Percentiles rank a stretch among this genome's conserved stretches.
Evolutionary conservation across 2,113 vertebrate genomes (phyloP).

Genomic region (Gadus chalcogrammus): DNA sequence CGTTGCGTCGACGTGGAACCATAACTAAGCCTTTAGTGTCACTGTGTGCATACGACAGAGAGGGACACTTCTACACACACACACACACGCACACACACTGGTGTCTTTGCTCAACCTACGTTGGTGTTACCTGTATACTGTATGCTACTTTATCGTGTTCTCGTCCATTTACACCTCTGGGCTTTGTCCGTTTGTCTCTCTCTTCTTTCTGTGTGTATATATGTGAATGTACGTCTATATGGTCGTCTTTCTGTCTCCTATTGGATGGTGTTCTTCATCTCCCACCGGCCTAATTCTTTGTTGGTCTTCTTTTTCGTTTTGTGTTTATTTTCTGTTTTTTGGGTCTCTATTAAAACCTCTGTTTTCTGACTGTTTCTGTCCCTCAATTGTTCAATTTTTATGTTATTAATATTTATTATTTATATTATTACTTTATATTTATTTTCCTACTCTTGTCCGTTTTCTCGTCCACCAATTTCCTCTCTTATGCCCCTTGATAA

Average conservation of each 20-base stretch:
- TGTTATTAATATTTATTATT: neutral
- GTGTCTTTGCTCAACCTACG: conserved; percentile 36
- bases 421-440: neutral
- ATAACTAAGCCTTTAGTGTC: too few species aligned
- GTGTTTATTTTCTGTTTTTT: too few species aligned
- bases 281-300: neutral
- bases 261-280: neutral
- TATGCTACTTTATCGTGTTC: conserved; percentile 41
- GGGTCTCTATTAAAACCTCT: neutral
- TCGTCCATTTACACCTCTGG: conserved; percentile 58
- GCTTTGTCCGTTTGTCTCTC: conserved; percentile 48
- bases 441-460: conserved; percentile 28
- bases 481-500: conserved; percentile 49
- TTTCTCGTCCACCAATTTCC: neutral
- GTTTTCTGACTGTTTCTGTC: neutral
- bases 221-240: too few species aligned
- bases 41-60: neutral
- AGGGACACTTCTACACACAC: too few species aligned
- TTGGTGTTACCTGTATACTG: conserved; percentile 29
- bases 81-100: too few species aligned
- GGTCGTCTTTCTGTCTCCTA: conserved; percentile 3
- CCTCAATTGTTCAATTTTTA: neutral
- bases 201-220: conserved; percentile 10
- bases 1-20: too few species aligned
- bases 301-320: neutral